These are phyloP conservation scores for Muscicapa adusta DNA, from an alignment of 2,113 vertebrate species.

Conservation along the genomic window DNA sequence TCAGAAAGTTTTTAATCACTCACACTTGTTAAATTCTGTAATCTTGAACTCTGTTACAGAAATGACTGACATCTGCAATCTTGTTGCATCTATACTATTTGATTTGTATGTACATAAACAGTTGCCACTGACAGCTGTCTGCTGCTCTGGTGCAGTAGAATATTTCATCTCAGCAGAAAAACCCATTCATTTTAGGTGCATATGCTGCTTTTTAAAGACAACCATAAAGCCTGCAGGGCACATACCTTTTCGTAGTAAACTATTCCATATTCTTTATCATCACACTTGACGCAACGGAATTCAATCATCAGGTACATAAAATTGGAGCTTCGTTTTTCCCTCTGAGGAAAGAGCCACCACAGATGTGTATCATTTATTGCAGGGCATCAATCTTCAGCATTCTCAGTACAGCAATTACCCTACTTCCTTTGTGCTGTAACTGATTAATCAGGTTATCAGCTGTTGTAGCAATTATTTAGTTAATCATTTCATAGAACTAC, in stretches of 20 bases:
- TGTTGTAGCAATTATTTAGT: background rate
- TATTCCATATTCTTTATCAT: slow-evolving; percentile 93
- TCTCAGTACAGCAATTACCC: background rate
- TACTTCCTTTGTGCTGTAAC: background rate
- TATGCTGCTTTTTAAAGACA: background rate
- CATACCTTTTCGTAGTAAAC: slow-evolving; percentile 98
- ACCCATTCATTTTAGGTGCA: slow-evolving; percentile 1
- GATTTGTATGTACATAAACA: slow-evolving; percentile 54
- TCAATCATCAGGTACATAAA: slow-evolving; percentile 99
- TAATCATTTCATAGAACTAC: background rate
- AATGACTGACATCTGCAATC: slow-evolving; percentile 57
- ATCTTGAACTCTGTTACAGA: slow-evolving; percentile 38
- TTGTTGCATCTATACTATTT: slow-evolving; percentile 20
- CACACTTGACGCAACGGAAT: slow-evolving; percentile 92
- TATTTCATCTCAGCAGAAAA: slow-evolving; percentile 47
- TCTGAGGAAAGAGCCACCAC: slow-evolving; percentile 72
- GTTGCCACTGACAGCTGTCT: slow-evolving; percentile 60
- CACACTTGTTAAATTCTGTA: slow-evolving; percentile 48
- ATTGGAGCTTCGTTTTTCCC: slow-evolving; percentile 97
- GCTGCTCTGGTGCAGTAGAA: background rate
- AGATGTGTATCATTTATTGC: background rate
- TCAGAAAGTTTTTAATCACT: slow-evolving; percentile 58
- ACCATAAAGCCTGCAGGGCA: slow-evolving; percentile 23
- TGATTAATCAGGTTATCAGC: background rate
- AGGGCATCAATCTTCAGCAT: background rate